Percentiles rank a stretch among this genome's conserved stretches.
Evolutionary conservation across 1,140 invertebrate species (phyloP).

Genomic region (Drosophila trapezifrons): DNA sequence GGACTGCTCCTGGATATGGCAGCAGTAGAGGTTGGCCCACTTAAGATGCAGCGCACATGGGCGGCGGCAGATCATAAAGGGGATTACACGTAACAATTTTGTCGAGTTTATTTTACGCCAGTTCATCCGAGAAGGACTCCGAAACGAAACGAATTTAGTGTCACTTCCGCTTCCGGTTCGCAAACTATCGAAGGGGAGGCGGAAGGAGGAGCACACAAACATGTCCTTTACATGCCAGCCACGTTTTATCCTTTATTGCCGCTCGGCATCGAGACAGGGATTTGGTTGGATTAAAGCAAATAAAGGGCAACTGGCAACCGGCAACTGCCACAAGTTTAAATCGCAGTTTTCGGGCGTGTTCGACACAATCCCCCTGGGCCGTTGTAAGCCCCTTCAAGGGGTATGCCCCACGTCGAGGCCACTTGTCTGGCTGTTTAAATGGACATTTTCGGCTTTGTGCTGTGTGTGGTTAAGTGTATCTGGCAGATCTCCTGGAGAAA

Average conservation of each 20-base stretch:
- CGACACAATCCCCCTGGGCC: slow-evolving; percentile 9
- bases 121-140: slow-evolving; percentile 40
- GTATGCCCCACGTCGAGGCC: slow-evolving; percentile 34
- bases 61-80: slow-evolving; percentile 74
- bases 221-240: slow-evolving; percentile 70
- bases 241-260: slow-evolving; percentile 82
- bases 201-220: not conserved
- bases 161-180: slow-evolving; percentile 77
- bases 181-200: slow-evolving; percentile 68
- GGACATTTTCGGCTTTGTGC: slow-evolving; percentile 51
- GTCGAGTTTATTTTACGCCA: slow-evolving; percentile 63
- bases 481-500: not conserved
- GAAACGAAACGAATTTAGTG: slow-evolving; percentile 80
- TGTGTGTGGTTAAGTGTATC: slow-evolving; percentile 17
- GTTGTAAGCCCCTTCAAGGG: not conserved
- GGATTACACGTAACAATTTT: slow-evolving; percentile 80
- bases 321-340: slow-evolving; percentile 75
- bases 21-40: slow-evolving; percentile 51
- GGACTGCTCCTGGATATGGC: slow-evolving; percentile 74
- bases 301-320: slow-evolving; percentile 60
- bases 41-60: slow-evolving; percentile 73
- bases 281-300: slow-evolving; percentile 81
- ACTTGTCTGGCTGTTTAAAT: slow-evolving; percentile 28
- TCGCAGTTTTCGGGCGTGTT: slow-evolving; percentile 31
- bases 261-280: slow-evolving; percentile 78